Evolutionary conservation across 2,888 invertebrate species (phyloP), one percentile per base, ranked within the genome.

Genomic region (Neuroscelio doddi): DNA sequence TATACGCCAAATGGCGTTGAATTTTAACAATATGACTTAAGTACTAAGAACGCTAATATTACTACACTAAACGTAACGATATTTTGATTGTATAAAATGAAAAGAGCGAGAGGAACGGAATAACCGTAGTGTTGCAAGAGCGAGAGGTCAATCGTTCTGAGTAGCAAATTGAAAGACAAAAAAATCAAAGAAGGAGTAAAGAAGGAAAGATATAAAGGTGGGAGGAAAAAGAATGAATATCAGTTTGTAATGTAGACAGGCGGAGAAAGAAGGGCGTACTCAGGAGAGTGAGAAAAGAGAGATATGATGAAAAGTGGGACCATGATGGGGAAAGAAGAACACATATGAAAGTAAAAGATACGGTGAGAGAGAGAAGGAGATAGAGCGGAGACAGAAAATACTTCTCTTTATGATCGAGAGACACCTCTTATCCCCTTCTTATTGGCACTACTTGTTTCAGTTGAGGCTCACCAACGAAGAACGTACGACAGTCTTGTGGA

Each of bases 401-500:
- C 59, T 64, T 59, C 59, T 53, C 64, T 61, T 64, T 64, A 64
- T 57, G 61, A 51, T 61, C 53, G 56, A 56, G 55, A 41, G 46
- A 64, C 61, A 68, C 61, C 61, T 62, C 55, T 64, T 64, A 67
- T 59, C 36, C 59, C 67, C 47, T 55, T 58, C 51, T 57, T 53
- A 53, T 61, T 53, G 53, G 47, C 50, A 57, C 57, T 26, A 34
- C 44, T 58, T 77, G 77, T 77, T 79, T 80, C 81, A 82, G 82
- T 82, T 75, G 78, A 76, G 74, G 77, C 74, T 81, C 75, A 77
- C 72, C 77, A 73, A 76, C 73, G 74, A 74, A 74, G 73, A 50
- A 41, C 49, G 51, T 36, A 34, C 41, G 24, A 24, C 41, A 32
- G 64, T 44, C 30, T 47, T n/a, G 34, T 1, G 36, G 41, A 7